Percentiles rank a stretch among this genome's conserved stretches.
Conservation (phyloP, 2,888 invertebrate genomes). For the Drosophila dives region DNA sequence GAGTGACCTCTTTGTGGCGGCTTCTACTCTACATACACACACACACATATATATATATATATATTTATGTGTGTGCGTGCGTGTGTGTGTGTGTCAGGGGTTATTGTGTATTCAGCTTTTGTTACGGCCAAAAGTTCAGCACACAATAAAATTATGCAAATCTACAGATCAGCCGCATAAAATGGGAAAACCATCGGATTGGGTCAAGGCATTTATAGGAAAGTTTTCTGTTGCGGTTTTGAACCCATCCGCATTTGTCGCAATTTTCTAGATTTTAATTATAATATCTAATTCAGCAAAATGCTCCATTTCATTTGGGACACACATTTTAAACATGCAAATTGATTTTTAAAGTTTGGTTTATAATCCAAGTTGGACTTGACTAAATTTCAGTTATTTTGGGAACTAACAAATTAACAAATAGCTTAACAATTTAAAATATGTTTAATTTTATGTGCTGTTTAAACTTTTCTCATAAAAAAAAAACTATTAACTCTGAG, state of each 20-base stretch:
- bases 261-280: conserved; percentile 44
- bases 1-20: conserved; percentile 73
- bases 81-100: conserved; percentile 13
- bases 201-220: conserved; percentile 8
- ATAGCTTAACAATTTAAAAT: neutral
- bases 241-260: conserved; percentile 13
- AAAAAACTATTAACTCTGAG: neutral
- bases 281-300: conserved; percentile 27
- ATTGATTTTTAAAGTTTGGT: neutral
- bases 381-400: neutral
- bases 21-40: conserved; percentile 30
- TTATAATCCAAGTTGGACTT: neutral
- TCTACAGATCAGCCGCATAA: conserved; percentile 59
- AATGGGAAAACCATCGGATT: conserved; percentile 17
- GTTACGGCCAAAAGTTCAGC: conserved; percentile 60
- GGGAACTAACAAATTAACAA: neutral
- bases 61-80: neutral
- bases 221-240: conserved; percentile 39
- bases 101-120: conserved; percentile 47
- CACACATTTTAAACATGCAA: neutral
- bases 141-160: conserved; percentile 78
- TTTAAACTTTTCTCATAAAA: neutral
- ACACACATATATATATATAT: conserved; percentile 2
- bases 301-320: neutral
- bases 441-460: neutral